Evolutionary conservation across 2,888 invertebrate genomes (phyloP), one percentile per base, ranked within the genome.

Genomic region (Cantharis flavilabris): DNA sequence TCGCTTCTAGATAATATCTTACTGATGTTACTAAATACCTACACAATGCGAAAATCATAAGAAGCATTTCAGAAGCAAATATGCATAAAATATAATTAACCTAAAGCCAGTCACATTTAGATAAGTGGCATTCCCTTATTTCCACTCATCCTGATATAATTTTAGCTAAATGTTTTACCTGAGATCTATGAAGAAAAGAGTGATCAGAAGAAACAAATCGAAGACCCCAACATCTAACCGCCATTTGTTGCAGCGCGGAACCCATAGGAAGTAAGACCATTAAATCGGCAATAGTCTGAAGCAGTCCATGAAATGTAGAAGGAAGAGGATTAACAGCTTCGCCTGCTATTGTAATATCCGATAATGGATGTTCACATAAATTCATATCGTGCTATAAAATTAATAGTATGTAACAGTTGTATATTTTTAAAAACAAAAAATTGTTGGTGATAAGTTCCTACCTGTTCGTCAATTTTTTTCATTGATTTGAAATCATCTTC

Each of bases 1-100:
- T 98, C 98, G 1, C 97, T 95, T 82, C 97, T 94, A 0, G 97
- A 97, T 73, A 98, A 90, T 78, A 98, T 98, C 90, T 97, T 97
- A 86, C 97, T 97, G 84, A 98, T 97, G 86, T 98, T 98, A 85
- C 95, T 97, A 88, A 98, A 98, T 10, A 98, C 97, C 84, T 84
- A 70, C 3, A 67, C 7, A 62, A 62, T n/a, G 23, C 9, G 7
- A 49, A 49, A 49, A n/a, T 49, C n/a, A n/a, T 9, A n/a, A 7
- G 2, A 23, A 67, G 9, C 16, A 16, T 16, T 16, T 16, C 16
- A 16, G 16, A 16, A 16, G 16, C 16, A 16, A 16, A 16, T 16
- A 16, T 16, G 16, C 16, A 16, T 16, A 16, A 16, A 16, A 16
- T 16, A 16, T 16, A 16, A 16, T 16, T 16, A 16, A 16, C 16